These are phyloP conservation scores for Microctenopoma steveboyesi DNA, from an alignment of 2,797 vertebrate genomes.

Conservation along the genomic window DNA sequence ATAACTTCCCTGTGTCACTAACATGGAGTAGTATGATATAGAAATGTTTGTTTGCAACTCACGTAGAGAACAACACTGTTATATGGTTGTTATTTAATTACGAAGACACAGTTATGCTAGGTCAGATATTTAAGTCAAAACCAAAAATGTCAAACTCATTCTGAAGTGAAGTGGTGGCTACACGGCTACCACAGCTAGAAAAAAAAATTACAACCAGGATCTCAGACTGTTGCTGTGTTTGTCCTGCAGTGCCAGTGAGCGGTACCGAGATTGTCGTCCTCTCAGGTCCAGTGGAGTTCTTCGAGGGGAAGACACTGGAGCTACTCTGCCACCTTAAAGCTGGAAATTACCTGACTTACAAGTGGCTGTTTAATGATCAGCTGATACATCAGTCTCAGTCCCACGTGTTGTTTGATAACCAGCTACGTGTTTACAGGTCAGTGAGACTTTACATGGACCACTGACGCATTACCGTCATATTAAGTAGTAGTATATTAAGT, in stretches of 20 bases:
- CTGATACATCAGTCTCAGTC: conserved; percentile 1
- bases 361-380: conserved; percentile 61
- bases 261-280: background rate
- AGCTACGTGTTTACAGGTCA: conserved; percentile 61
- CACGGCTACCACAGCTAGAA: too few relatives aligned
- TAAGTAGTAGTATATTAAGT: background rate
- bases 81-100: too few relatives aligned
- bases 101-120: too few relatives aligned
- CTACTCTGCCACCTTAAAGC: conserved; percentile 46
- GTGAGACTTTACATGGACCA: background rate
- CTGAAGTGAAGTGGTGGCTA: too few relatives aligned
- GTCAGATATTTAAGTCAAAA: too few relatives aligned
- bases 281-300: conserved; percentile 47
- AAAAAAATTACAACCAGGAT: background rate
- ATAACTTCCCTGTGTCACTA: background rate
- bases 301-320: conserved; percentile 56
- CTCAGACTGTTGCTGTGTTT: conserved; percentile 7
- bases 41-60: too few relatives aligned
- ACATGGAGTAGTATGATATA: background rate
- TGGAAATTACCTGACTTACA: conserved; percentile 71
- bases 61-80: too few relatives aligned
- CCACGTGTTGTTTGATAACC: background rate
- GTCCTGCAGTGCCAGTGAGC: conserved; percentile 64
- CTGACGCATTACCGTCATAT: background rate
- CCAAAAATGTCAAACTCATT: too few relatives aligned